A percentile compares a stretch with the other conserved stretches of the same genome.
phyloP scores from a whole-genome alignment of 2,113 vertebrate genomes.

The Callocephalon fimbriatum region DNA sequence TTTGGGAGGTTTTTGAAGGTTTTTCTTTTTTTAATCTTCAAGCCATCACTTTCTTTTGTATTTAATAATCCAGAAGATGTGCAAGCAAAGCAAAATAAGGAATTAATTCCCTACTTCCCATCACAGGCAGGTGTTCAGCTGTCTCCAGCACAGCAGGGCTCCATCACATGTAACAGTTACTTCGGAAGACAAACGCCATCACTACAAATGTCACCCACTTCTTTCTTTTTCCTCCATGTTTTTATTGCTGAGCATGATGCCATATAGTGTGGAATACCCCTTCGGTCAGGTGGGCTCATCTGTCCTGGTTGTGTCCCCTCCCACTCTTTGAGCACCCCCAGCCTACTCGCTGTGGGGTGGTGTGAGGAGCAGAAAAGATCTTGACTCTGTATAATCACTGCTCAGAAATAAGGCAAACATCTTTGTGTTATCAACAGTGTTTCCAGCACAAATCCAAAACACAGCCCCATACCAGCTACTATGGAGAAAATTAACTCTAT shows the following conservation, averaged over 20 bases:
- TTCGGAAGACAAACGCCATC: accelerated
- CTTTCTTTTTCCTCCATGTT: neutral
- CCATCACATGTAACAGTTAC: neutral
- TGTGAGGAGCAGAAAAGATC: neutral
- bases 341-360: neutral
- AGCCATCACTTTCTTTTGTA: too few relatives aligned
- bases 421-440: neutral
- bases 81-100: neutral
- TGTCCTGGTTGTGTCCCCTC: neutral
- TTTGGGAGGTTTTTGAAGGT: too few relatives aligned
- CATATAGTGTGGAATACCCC: neutral
- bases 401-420: neutral
- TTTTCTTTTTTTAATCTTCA: too few relatives aligned
- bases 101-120: neutral
- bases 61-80: too few relatives aligned
- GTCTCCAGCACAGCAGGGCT: neutral
- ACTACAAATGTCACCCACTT: accelerated
- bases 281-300: neutral
- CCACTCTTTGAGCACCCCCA: neutral
- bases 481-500: neutral
- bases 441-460: neutral
- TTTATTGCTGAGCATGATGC: neutral
- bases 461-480: neutral
- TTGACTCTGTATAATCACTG: neutral
- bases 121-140: neutral